These are phyloP conservation scores for Hirtodrosophila alboralis DNA, from an alignment of 2,888 invertebrate genomes.

Conservation along the genomic window DNA sequence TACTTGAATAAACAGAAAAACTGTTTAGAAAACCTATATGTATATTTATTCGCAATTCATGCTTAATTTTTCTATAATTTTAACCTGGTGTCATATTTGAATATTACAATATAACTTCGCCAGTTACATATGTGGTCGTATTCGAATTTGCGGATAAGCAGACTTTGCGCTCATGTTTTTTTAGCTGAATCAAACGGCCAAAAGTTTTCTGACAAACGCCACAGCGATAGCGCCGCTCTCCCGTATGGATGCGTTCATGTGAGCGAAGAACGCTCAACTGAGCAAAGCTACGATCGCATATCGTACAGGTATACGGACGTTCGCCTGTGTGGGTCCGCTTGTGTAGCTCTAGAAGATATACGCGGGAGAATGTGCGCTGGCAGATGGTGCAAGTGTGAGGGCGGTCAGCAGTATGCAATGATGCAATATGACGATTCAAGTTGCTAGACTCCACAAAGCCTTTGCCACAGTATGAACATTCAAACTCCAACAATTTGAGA, in stretches of 20 bases:
- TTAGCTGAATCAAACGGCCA: conserved; percentile 42
- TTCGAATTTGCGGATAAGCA: background rate
- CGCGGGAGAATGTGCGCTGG: conserved; percentile 77
- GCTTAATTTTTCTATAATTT: too few species aligned
- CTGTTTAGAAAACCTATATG: too few species aligned
- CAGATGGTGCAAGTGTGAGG: conserved; percentile 81
- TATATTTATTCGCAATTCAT: too few species aligned
- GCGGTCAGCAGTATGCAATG: conserved; percentile 78
- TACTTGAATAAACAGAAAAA: too few species aligned
- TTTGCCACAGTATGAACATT: conserved; percentile 76
- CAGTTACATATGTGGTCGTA: background rate
- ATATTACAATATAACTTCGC: background rate
- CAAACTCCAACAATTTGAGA: conserved; percentile 53
- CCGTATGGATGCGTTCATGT: conserved; percentile 82
- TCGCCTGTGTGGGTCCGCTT: conserved; percentile 82
- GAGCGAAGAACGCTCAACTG: conserved; percentile 83
- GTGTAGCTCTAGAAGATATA: conserved; percentile 84
- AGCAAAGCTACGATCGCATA: conserved; percentile 75
- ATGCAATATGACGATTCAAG: conserved; percentile 77
- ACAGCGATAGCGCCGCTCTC: conserved; percentile 76
- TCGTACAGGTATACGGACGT: conserved; percentile 79
- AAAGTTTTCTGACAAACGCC: conserved; percentile 74
- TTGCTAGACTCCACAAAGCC: conserved; percentile 80
- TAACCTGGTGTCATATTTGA: too few species aligned
- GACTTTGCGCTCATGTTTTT: conserved; percentile 38